Evolutionary conservation across 2,888 invertebrate species (phyloP), one percentile per base, ranked within the genome.

Genomic region (Scrobipalpa atriplicella): DNA sequence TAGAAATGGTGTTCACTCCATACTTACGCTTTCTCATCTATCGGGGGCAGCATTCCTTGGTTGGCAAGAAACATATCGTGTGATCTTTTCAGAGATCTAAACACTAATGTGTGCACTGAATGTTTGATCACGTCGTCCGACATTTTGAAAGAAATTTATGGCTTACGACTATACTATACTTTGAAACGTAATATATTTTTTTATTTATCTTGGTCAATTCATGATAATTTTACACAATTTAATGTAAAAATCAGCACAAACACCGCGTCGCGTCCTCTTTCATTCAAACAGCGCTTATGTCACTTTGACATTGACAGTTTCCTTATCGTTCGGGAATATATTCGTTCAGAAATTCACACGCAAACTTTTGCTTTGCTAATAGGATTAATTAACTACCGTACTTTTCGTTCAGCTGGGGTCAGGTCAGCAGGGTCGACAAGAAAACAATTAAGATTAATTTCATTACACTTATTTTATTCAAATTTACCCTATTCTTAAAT

Each of bases 51-150:
- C 70, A 95, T 90, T 29, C 97, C 96, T 83, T 99, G 98, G 84
- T 99, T 98, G 13, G 97, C 95, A 61, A 99, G 93, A 86, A 99
- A 99, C 96, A 99, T 97, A 87, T 99, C 99, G 85, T 99, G 99
- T 0, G 99, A 98, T 80, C 99, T 93, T 87, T 99, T 99, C 72
- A 99, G 87, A 8, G 99, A 99, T 73, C 99, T 95, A 85, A 99
- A 99, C 71, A 99, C 98, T 71, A 99, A 91, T 0, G 99, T 99
- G 84, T 99, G 99, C 0, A 99, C 98, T 6, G 99, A 99, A 90
- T 99, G 99, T 78, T 98, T 96, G 82, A 99, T 98, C 10, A 99
- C 98, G 78, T 98, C 97, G 90, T 97, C 96, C 75, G 93, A 91
- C 93, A 94, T 94, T 82, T 81, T 84, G 63, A 39, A 54, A 58